Base-by-base conservation (phyloP, 2,888 invertebrate species). In the Pegoplata infirma region DNA sequence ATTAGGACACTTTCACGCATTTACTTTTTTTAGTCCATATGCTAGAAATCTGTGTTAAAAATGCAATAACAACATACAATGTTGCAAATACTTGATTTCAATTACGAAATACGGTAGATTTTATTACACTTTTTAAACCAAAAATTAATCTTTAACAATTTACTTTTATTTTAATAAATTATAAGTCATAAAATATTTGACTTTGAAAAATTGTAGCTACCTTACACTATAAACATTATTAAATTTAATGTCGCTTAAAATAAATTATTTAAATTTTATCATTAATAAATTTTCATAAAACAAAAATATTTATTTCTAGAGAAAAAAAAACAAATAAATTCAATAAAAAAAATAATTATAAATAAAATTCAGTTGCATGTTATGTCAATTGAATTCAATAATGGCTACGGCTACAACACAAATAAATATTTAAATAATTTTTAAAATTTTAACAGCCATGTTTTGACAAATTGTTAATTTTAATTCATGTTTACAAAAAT, bases 401-500 rank as follows among this genome's bases (percentile, higher is more conserved):
- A 40, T 40, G 36, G 12, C 32, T 32, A 10, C 36, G 46, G 55
- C 61, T 23, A 14, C 14, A 28, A 69, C 59, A 56, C 66, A 59
- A 53, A 66, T 44, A 61, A 68, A 63, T 49, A 61, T 51, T 51
- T 25, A 49, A 55, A 71, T 63, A 71, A 72, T 51, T 67, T 66
- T 55, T 28, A 66, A 69, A 46, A 49, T 40, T 67, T 71, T 58
- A 56, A 72, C 67, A 51, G 61, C 51, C 79, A 75, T 75, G 67
- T 72, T 75, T 63, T 79, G 71, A 72, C 79, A 79, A 79, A 79
- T 79, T 72, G 61, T 47, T 75, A 75, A 72, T 67, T 72, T 63
- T 55, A 71, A 69, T 78, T 68, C 40, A 61, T 67, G 55, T 71
- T 59, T 5, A 46, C 61, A 68, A 56, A n/a, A n/a, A 23, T 69